Evolutionary conservation across 2,797 vertebrate genomes (phyloP), one percentile per base, ranked within the genome.

Genomic region (Pipistrellus nathusii): DNA sequence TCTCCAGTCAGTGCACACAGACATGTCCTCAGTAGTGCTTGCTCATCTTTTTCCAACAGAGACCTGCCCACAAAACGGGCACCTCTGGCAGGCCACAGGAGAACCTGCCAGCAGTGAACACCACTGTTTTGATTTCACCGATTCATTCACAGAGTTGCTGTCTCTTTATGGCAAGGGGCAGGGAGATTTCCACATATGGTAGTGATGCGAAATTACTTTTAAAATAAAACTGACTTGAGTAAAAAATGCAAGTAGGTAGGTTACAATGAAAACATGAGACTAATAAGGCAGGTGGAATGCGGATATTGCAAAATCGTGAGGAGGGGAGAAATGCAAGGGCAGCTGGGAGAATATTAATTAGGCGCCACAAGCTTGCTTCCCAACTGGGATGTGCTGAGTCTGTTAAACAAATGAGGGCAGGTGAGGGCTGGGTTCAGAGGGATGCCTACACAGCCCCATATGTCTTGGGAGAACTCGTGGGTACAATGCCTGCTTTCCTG

Each of bases 201-300:
- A 41, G 12, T 0, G 32, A 57, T 69, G 51, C 86, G 35, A 72
- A 80, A 59, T 90, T 20, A 78, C 44, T 71, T 72, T 59, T 27
- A 92, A 81, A 84, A 80, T 48, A 84, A 93, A 85, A 78, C 1
- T 75, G 64, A 86, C 62, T 44, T 51, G 11, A 55, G 17, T 71
- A 27, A 75, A 44, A 92, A 69, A 38, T 38, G 87, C 30, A 93
- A 88, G 73, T 7, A 46, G 90, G 55, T 77, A 15, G 82, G 27
- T 0, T 30, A 64, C 73, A 53, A n/a, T 41, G 69, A 57, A 88
- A 88, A 80, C 48, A 46, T 6, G 53, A 66, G 84, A 85, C 25
- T 41, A 90, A 77, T 0, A 21, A 27, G 59, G 66, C 53, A 62
- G 71, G 80, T 21, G 30, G 84, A 38, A 72, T 8, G 73, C 17